Conservation (phyloP, 2,888 invertebrate species). For the Aphodius granarius region DNA sequence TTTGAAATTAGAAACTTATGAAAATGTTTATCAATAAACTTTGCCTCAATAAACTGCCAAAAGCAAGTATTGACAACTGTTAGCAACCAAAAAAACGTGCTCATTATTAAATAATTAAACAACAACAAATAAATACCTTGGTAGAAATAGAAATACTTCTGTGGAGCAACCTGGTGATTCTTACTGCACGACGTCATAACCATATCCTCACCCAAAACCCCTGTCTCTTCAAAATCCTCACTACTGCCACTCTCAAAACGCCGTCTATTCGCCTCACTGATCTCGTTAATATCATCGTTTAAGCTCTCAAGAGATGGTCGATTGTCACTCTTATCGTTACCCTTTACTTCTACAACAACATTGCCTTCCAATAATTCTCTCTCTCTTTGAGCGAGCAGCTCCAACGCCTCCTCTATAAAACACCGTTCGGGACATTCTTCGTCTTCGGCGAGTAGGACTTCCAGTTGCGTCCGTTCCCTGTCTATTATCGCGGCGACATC, state of each 20-base stretch:
- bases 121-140: constrained; percentile 64
- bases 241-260: constrained; percentile 44
- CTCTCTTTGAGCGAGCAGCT: constrained; percentile 64
- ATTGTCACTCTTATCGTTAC: neutral
- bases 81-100: neutral
- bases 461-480: constrained; percentile 71
- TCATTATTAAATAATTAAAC: neutral
- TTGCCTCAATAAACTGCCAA: no score
- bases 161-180: constrained; percentile 29
- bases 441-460: constrained; percentile 65
- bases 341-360: constrained; percentile 43
- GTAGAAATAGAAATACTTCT: constrained; percentile 76
- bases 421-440: constrained; percentile 79
- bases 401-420: constrained; percentile 83
- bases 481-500: constrained; percentile 75
- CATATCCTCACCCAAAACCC: constrained; percentile 46
- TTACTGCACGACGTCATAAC: constrained; percentile 40
- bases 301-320: neutral
- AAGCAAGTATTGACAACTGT: no score
- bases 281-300: constrained; percentile 6
- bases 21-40: no score
- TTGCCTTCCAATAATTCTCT: constrained; percentile 38
- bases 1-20: no score
- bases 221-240: constrained; percentile 36
- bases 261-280: constrained; percentile 12